A percentile compares a stretch with the other conserved stretches of the same genome.
phyloP scores from a whole-genome alignment of 2,888 invertebrate species.

The Philereme transversata region DNA sequence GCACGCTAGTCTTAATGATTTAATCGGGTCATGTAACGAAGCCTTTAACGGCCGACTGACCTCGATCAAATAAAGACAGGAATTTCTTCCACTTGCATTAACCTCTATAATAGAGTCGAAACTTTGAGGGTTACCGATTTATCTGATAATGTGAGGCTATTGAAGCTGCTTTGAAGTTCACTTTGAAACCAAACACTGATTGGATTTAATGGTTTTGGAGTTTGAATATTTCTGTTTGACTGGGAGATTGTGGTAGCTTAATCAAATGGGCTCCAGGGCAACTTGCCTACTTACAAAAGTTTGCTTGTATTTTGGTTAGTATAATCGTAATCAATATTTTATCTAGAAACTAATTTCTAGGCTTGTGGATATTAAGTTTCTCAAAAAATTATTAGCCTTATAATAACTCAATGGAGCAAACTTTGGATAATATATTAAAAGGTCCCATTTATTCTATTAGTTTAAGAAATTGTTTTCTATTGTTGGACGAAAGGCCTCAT shows the following conservation, averaged over 20 bases:
- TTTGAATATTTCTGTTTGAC: constrained; percentile 7
- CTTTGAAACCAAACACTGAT: constrained; percentile 26
- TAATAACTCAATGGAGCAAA: too few relatives aligned
- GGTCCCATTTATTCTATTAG: too few relatives aligned
- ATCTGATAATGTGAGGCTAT: constrained; percentile 17
- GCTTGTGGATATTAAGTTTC: too few relatives aligned
- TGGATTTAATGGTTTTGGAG: constrained; percentile 25
- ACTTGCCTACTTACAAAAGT: not conserved
- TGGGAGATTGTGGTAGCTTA: not conserved
- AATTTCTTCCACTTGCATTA: constrained; percentile 51
- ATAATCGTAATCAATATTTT: too few relatives aligned
- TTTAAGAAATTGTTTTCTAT: too few relatives aligned
- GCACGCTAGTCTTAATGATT: too few relatives aligned
- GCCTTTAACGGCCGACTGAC: constrained; percentile 42
- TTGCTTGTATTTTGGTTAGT: not conserved
- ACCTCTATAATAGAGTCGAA: constrained; percentile 52
- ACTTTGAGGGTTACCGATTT: constrained; percentile 33
- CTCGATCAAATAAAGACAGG: constrained; percentile 56
- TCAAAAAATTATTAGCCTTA: too few relatives aligned
- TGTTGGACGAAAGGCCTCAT: too few relatives aligned
- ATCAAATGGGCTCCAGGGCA: not conserved
- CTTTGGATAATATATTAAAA: too few relatives aligned
- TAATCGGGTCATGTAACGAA: constrained; percentile 25
- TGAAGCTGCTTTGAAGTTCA: constrained; percentile 28
- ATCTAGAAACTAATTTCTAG: too few relatives aligned